Conservation (phyloP, 1,140 invertebrate species). For the Varroa destructor region DNA sequence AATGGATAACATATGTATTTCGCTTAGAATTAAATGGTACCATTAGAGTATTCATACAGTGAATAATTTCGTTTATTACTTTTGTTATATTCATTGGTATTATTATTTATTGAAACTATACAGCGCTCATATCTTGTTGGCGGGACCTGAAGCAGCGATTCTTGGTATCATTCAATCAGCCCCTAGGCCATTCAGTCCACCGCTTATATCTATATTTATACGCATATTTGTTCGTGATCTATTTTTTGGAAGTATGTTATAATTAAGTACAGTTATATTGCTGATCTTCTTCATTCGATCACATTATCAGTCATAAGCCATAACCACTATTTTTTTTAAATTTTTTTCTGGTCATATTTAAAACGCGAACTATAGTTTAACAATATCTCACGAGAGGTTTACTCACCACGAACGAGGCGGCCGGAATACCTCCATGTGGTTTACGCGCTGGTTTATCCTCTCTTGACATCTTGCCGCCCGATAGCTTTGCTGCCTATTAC, state of each 20-base stretch:
- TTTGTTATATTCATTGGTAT: too few relatives aligned
- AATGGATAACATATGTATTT: too few relatives aligned
- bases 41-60: too few relatives aligned
- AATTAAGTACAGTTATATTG: conserved; percentile 17
- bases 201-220: conserved; percentile 31
- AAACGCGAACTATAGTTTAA: background rate
- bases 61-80: too few relatives aligned
- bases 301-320: background rate
- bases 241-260: conserved; percentile 30
- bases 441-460: conserved; percentile 9
- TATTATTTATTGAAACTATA: too few relatives aligned
- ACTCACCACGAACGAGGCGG: conserved; percentile 36
- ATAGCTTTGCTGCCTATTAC: background rate
- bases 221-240: conserved; percentile 30
- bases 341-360: background rate
- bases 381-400: background rate
- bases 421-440: conserved; percentile 33
- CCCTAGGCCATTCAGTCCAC: too few relatives aligned
- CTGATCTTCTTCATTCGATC: background rate
- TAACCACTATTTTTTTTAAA: background rate
- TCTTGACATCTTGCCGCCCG: background rate
- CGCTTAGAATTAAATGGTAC: too few relatives aligned
- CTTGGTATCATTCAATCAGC: too few relatives aligned
- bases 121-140: too few relatives aligned
- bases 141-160: conserved; percentile 35